These are phyloP conservation scores for Planiliza haematocheilus DNA, from an alignment of 2,113 vertebrate genomes.

Conservation along the genomic window DNA sequence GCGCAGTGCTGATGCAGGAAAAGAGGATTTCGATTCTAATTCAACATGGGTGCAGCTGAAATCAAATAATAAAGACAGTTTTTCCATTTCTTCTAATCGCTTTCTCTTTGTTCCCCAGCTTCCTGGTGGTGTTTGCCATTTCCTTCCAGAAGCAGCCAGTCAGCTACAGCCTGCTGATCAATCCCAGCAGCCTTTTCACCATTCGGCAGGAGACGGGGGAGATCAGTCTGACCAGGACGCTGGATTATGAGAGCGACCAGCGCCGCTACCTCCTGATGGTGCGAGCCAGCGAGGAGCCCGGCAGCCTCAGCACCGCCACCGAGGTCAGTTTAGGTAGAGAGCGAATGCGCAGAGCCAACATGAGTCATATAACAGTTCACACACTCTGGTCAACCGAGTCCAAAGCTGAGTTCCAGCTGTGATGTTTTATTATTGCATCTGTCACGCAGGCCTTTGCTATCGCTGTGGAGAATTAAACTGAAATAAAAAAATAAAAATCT, in stretches of 20 bases:
- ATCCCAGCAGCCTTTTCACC: slow-evolving; percentile 88
- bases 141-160: slow-evolving; percentile 89
- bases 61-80: slow-evolving; percentile 28
- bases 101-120: slow-evolving; percentile 76
- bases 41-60: slow-evolving; percentile 25
- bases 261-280: slow-evolving; percentile 87
- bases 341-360: neutral
- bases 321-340: slow-evolving; percentile 82
- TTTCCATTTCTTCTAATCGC: neutral
- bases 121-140: slow-evolving; percentile 85
- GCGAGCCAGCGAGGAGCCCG: slow-evolving; percentile 83
- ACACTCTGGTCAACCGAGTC: slow-evolving; percentile 5
- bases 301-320: slow-evolving; percentile 83
- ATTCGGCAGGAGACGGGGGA: slow-evolving; percentile 84
- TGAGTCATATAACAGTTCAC: slow-evolving; percentile 17
- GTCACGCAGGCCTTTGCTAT: slow-evolving; percentile 13
- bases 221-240: slow-evolving; percentile 83
- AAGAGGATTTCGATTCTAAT: slow-evolving; percentile 58
- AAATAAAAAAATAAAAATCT: slow-evolving; percentile 8
- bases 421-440: slow-evolving; percentile 22
- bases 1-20: slow-evolving; percentile 36
- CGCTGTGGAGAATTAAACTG: slow-evolving; percentile 17
- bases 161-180: slow-evolving; percentile 88
- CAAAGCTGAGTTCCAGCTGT: slow-evolving; percentile 21
- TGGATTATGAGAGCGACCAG: slow-evolving; percentile 90